Base-by-base conservation (phyloP, 2,797 vertebrate genomes). In the Xyrichtys novacula region DNA sequence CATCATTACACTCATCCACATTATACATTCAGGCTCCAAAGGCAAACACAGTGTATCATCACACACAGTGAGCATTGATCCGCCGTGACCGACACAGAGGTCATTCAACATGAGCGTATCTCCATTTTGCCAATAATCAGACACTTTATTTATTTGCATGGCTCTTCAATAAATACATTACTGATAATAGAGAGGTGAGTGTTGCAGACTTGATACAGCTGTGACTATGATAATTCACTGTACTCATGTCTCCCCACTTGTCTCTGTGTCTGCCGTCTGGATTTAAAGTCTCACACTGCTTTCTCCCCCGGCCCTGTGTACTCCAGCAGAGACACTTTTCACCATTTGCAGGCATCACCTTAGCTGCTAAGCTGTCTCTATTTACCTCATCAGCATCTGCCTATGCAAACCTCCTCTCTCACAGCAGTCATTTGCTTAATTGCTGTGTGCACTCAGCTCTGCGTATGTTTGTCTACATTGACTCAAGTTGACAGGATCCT, bases 311-410 rank as follows among this genome's bases (percentile, higher is more conserved):
- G 61, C 57, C 38, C 46, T 10, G 6, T 28, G 34, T 60, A 42
- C 36, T 71, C 62, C 71, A 52, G 69, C 73, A 70, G 65, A 61
- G 76, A 69, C 10, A 53, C 40, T 56, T 48, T 38, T 25, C 8
- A 39, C 40, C 1, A 55, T 55, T 42, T 50, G 66, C 49, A 63
- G 17, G 43, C 59, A 48, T 46, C 23, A 20, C 23, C 5, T 57
- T 53, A 68, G 57, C 31, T 53, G 38, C 72, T 63, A 48, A 23
- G 72, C 28, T 63, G 52, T 44, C n/a, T 42, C 68, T 57, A 15
- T 81, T 76, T 63, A 64, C 48, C 54, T 77, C 60, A 55, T 69
- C 65, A 70, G 50, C 40, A 75, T 58, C 61, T 70, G 69, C 44
- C 65, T 63, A 25, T 67, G 66, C 40, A 79, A 78, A 62, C 57